Evolutionary conservation across 2,797 vertebrate species (phyloP).

Genomic region (Lithobates sylvaticus): DNA sequence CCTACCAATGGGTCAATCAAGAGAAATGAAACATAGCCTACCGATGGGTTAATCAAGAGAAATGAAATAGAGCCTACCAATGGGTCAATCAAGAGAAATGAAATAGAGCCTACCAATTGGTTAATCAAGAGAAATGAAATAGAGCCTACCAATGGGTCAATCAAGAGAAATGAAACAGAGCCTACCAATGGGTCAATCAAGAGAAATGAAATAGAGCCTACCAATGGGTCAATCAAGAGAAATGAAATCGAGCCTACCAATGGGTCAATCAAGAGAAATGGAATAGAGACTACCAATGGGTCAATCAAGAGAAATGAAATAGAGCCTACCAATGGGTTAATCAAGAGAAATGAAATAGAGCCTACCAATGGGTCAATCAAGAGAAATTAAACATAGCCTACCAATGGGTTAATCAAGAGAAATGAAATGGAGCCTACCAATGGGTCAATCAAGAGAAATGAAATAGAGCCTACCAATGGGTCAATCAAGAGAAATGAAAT

Average conservation of each 20-base stretch:
- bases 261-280: slow-evolving; percentile 34
- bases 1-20: no score
- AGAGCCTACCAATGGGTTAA: slow-evolving; percentile 11
- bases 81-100: no score
- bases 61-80: neutral
- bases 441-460: no score
- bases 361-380: no score
- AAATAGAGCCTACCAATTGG: neutral
- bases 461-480: neutral
- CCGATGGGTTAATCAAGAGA: slow-evolving; percentile 28
- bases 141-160: no score
- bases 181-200: slow-evolving; percentile 25
- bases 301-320: neutral
- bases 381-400: neutral
- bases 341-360: slow-evolving; percentile 15
- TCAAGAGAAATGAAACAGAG: neutral
- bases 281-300: no score
- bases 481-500: slow-evolving; percentile 34
- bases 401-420: slow-evolving; percentile 31
- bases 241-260: neutral
- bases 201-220: neutral
- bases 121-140: slow-evolving; percentile 35
- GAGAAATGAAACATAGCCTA: neutral
- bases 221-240: no score
- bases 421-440: neutral